Percentiles rank a stretch among this genome's conserved stretches.
phyloP scores from a whole-genome alignment of 2,113 vertebrate genomes.

The Tenrec ecaudatus region DNA sequence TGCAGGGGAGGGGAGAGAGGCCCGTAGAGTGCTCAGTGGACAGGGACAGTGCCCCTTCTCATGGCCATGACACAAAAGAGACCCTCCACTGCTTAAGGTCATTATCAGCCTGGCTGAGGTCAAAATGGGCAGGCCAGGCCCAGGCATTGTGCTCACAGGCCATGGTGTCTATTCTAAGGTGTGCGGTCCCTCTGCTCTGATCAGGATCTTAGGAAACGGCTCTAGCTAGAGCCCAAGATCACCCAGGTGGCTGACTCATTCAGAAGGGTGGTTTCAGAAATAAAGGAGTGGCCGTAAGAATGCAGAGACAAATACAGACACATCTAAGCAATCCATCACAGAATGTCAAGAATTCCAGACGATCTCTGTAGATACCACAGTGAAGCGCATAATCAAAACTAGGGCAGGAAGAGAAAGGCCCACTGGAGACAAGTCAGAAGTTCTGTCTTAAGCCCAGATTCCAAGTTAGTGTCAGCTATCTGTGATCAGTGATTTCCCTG shows the following conservation, averaged over 20 bases:
- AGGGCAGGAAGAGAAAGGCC: neutral
- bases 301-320: slow-evolving; percentile 77
- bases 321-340: slow-evolving; percentile 74
- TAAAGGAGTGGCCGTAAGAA: slow-evolving; percentile 81
- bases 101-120: neutral
- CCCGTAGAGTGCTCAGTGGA: too few relatives aligned
- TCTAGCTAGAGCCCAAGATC: neutral
- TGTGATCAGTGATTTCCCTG: neutral
- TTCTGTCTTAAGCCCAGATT: fast-evolving
- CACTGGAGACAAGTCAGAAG: neutral
- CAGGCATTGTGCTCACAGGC: fast-evolving
- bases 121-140: neutral
- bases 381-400: neutral
- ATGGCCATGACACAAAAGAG: neutral
- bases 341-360: slow-evolving; percentile 75
- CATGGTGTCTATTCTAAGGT: neutral
- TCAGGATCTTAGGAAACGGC: slow-evolving; percentile 34
- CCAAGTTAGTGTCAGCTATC: neutral
- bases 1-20: slow-evolving; percentile 73
- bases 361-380: slow-evolving; percentile 60
- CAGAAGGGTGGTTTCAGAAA: slow-evolving; percentile 81
- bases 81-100: fast-evolving
- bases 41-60: neutral
- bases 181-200: neutral
- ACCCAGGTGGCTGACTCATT: slow-evolving; percentile 67